Evolutionary conservation across 2,797 vertebrate species (phyloP).

Genomic region (Linurgus olivaceus): DNA sequence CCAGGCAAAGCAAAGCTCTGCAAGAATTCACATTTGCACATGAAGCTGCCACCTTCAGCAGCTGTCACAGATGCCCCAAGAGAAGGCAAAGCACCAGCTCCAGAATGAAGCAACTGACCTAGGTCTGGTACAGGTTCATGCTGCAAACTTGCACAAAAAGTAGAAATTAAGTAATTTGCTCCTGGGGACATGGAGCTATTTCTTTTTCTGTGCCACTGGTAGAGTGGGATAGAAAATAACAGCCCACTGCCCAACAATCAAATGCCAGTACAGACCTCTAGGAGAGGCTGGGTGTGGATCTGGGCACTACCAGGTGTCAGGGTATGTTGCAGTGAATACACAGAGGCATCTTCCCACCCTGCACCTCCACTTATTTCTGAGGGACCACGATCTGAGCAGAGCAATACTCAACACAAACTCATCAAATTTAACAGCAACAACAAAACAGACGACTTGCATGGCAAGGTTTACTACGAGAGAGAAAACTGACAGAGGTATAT

Average conservation of each 20-base stretch:
- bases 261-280: background rate
- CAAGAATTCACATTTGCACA: background rate
- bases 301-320: background rate
- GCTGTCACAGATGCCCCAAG: background rate
- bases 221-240: background rate
- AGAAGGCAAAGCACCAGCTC: background rate
- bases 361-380: background rate
- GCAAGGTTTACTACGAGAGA: background rate
- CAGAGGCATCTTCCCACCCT: background rate
- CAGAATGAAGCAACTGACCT: background rate
- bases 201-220: background rate
- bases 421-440: background rate
- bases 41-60: background rate
- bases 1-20: background rate
- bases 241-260: background rate
- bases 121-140: rapidly evolving
- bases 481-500: background rate
- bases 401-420: background rate
- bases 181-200: background rate
- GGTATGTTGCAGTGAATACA: background rate
- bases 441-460: background rate
- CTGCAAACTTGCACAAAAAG: background rate
- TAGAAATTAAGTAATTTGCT: background rate
- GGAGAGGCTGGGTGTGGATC: background rate
- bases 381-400: background rate